A percentile compares a stretch with the other conserved stretches of the same genome.
Conservation (phyloP, 2,888 invertebrate genomes). For the Pherbina coryleti region DNA sequence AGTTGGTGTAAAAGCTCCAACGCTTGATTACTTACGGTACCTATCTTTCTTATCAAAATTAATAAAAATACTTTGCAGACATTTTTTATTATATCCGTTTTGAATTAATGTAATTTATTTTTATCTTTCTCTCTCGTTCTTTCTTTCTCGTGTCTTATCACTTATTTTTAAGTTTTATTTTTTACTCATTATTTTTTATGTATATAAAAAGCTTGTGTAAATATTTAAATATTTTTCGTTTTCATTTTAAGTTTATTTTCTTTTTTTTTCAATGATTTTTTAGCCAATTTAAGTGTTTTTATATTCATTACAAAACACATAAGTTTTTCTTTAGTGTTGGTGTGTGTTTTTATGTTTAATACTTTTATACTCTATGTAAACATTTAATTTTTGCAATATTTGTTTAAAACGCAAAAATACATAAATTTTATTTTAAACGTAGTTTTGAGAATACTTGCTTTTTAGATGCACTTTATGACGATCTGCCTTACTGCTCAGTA, state of each 20-base stretch:
- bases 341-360: not conserved
- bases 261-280: not conserved
- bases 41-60: not conserved
- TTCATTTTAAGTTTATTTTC: not conserved
- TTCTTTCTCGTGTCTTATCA: constrained; percentile 10
- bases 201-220: constrained; percentile 58
- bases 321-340: not conserved
- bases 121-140: not conserved
- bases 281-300: constrained; percentile 1
- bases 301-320: not conserved
- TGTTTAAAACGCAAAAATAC: constrained; percentile 24
- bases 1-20: too few relatives aligned
- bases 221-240: constrained; percentile 41
- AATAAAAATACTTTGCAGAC: not conserved
- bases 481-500: too few relatives aligned
- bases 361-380: not conserved
- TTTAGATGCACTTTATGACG: too few relatives aligned
- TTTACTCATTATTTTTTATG: constrained; percentile 48
- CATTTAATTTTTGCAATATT: not conserved
- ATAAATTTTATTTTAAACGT: not conserved
- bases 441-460: too few relatives aligned
- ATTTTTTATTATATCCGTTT: not conserved
- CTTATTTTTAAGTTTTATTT: constrained; percentile 50
- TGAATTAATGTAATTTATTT: constrained; percentile 28
- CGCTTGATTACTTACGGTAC: not conserved